Base-by-base conservation (phyloP, 2,113 vertebrate species). In the Neotragus moschatus region DNA sequence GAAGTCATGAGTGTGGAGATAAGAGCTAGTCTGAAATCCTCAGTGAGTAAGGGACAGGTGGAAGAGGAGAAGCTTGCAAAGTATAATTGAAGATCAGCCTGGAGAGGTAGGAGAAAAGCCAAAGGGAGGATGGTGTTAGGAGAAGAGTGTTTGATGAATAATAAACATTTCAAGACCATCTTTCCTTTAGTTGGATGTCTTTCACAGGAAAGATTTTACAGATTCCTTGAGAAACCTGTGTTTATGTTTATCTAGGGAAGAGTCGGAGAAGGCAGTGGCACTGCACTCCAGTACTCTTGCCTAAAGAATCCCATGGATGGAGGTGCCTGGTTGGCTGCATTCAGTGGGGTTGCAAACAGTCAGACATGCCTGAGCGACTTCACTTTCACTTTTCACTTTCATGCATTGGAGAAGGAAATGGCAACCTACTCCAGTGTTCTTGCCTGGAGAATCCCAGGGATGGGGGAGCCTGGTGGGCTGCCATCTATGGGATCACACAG, bases 151-250 rank as follows among this genome's bases (percentile, higher is more conserved):
- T 49, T 70, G 39, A 84, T 70, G 87, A 93, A 49, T 15, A 87
- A 75, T 66, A 84, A 88, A 47, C 53, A 36, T 93, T 90, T 89
- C 43, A 90, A 47, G 80, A 33, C 21, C 43, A 17, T 43, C 10
- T 87, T 96, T 97, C 36, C 39, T 30, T 55, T 63, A 55, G 55
- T 45, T 49, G 56, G 36, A 30, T 77, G n/a, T 93, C 49, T 84
- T 93, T 93, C 43, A 88, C 19, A 49, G n/a, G n/a, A 12, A 90
- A 45, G 43, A 61, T 75, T n/a, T 75, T 51, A 88, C 7, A 63
- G 53, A 66, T 82, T 92, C 23, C 49, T 96, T 11, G 47, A 92
- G 60, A 97, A 96, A 63, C 26, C 28, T 85, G 17, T 56, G 16
- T 86, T 75, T 47, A 33, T 77, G 47, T 95, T 86, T 73, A 73